A percentile compares a stretch with the other conserved stretches of the same genome.
Evolutionary conservation across 2,113 vertebrate species (phyloP).

Genomic region (Probosciger aterrimus): DNA sequence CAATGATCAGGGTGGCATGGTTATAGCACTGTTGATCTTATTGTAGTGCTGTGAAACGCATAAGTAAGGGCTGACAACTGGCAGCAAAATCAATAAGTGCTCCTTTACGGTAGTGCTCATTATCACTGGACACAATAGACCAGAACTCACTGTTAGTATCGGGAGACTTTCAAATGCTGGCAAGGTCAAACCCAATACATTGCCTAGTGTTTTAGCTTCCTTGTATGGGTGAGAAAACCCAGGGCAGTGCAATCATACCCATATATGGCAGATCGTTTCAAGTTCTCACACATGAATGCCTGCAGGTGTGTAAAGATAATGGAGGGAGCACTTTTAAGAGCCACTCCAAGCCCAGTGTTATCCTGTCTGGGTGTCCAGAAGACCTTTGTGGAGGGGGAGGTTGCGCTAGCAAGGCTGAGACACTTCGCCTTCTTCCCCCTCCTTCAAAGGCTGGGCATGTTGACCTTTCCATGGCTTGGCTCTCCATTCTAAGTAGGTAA

Average conservation of each 20-base stretch:
- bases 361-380: too few species aligned
- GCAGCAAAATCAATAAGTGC: constrained; percentile 24
- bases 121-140: constrained; percentile 12
- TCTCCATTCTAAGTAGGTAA: neutral
- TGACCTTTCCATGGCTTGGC: neutral
- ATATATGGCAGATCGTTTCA: neutral
- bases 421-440: neutral
- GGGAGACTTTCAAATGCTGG: neutral
- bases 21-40: neutral
- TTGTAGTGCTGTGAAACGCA: constrained; percentile 15
- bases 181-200: constrained; percentile 13
- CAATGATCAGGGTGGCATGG: neutral
- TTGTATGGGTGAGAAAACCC: neutral
- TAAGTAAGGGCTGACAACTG: constrained; percentile 38
- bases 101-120: constrained; percentile 22
- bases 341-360: accelerated
- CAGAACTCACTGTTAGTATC: neutral
- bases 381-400: neutral
- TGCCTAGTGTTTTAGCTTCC: neutral
- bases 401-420: neutral
- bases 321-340: neutral
- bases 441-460: accelerated
- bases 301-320: neutral
- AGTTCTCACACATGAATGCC: accelerated
- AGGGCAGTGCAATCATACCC: accelerated